Conservation (phyloP, 2,113 vertebrate species). For the Dasyprocta punctata region DNA sequence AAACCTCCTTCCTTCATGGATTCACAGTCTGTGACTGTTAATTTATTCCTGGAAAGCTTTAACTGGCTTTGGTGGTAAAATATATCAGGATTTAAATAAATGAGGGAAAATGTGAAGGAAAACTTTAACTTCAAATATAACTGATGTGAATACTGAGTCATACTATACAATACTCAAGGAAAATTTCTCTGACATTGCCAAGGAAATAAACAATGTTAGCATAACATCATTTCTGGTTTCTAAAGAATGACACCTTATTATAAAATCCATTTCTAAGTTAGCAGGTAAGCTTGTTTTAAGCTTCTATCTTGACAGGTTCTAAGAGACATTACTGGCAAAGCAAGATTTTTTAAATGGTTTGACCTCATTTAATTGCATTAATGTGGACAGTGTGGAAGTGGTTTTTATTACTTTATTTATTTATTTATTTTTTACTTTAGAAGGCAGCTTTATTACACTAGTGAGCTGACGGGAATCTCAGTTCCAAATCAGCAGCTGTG, state of each 20-base stretch:
- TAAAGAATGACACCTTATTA: constrained; percentile 35
- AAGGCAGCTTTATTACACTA: too few species aligned
- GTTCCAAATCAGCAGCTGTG: too few species aligned
- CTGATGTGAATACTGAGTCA: constrained; percentile 43
- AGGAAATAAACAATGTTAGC: constrained; percentile 50
- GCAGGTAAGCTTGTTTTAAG: background rate
- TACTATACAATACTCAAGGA: constrained; percentile 34
- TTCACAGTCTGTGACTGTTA: constrained; percentile 17
- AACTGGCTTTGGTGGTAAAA: constrained; percentile 50
- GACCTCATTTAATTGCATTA: background rate
- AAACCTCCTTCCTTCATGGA: background rate
- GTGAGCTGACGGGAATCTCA: too few species aligned
- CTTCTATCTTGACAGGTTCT: background rate
- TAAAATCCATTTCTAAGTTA: constrained; percentile 51
- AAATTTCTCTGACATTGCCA: constrained; percentile 55
- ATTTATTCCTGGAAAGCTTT: constrained; percentile 10
- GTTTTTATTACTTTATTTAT: too few species aligned
- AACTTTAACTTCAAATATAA: constrained; percentile 57
- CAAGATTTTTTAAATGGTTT: background rate
- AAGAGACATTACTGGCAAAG: background rate
- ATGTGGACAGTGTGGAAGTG: background rate
- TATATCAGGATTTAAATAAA: constrained; percentile 49
- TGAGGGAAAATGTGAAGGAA: constrained; percentile 54
- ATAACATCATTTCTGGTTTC: constrained; percentile 46
- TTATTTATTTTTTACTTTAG: too few species aligned